Evolutionary conservation across 2,797 vertebrate genomes (phyloP), one percentile per base, ranked within the genome.

Genomic region (Enteromius mattozi): DNA sequence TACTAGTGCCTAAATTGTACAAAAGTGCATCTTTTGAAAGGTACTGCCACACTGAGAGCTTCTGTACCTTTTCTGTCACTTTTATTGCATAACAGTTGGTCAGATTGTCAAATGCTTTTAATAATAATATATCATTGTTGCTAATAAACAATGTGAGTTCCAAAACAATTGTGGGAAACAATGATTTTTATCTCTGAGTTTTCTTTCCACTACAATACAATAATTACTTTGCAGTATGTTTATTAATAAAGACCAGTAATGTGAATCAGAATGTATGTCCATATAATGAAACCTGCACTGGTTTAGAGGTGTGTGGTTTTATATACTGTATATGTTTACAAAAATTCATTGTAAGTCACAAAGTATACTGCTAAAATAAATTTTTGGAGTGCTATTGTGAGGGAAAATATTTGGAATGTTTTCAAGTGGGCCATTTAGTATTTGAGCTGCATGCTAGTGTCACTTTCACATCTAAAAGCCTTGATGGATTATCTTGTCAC

Each of bases 141-240:
- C 27, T 54, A 54, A 54, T 54, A 54, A 54, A 54, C 69, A 16
- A 3, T 10, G 21, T 14, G 72, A 76, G 30, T 56, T 30, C 5
- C 72, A n/a, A 56, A 56, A 56, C 49, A 56, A 56, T 54, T 56
- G 30, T 76, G 12, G 72, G 49, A 76, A 76, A 56, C 72, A 14
- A 37, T 6, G 72, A 54, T 76, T 54, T 75, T 14, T 37, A 76
- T 24, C 30, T 76, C 30, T 56, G 49, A 76, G 19, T 8, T 75
- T 56, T 37, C 30, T 76, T 76, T 56, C 49, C 12, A 56, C 30
- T 76, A 37, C 72, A 76, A 8, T 14, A n/a, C 10, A 3, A 56
- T 76, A 76, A 56, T 76, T 56, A 37, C 72, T 75, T 56, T n/a
- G 19, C 47, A 54, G 49, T 75, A 37, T 76, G 33, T 35, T 54